phyloP scores from a whole-genome alignment of 2,113 vertebrate genomes.

The Maccullochella peelii region DNA sequence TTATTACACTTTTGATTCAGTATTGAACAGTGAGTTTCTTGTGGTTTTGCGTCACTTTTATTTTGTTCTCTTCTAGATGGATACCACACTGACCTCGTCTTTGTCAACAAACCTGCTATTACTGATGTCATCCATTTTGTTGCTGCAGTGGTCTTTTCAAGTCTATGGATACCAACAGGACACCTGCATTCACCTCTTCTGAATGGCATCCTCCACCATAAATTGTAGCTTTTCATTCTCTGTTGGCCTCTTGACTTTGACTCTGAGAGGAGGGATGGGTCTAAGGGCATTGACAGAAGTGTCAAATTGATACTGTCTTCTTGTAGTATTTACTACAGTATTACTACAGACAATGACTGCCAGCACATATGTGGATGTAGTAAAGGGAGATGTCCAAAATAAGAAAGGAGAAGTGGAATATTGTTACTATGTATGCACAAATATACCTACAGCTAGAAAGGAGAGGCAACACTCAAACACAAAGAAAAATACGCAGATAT shows the following conservation, averaged over 20 bases:
- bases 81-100: conserved; percentile 31
- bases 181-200: conserved; percentile 26
- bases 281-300: conserved; percentile 58
- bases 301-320: conserved; percentile 65
- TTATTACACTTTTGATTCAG: background rate
- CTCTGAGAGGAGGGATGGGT: conserved; percentile 60
- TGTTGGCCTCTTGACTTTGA: conserved; percentile 62
- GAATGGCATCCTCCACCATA: conserved; percentile 45
- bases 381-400: conserved; percentile 9
- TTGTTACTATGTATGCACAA: conserved; percentile 16
- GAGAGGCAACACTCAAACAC: conserved; percentile 42
- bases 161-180: conserved; percentile 39
- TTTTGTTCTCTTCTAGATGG: background rate
- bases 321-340: conserved; percentile 62
- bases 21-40: background rate
- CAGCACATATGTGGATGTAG: background rate
- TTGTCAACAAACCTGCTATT: conserved; percentile 34
- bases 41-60: background rate
- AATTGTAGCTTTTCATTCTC: conserved; percentile 65
- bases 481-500: conserved; percentile 38
- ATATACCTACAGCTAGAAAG: conserved; percentile 13
- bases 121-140: conserved; percentile 45
- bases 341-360: conserved; percentile 42
- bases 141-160: conserved; percentile 45
- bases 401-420: conserved; percentile 5